Base-by-base conservation (phyloP, 2,797 vertebrate genomes). In the Silurus aristotelis region DNA sequence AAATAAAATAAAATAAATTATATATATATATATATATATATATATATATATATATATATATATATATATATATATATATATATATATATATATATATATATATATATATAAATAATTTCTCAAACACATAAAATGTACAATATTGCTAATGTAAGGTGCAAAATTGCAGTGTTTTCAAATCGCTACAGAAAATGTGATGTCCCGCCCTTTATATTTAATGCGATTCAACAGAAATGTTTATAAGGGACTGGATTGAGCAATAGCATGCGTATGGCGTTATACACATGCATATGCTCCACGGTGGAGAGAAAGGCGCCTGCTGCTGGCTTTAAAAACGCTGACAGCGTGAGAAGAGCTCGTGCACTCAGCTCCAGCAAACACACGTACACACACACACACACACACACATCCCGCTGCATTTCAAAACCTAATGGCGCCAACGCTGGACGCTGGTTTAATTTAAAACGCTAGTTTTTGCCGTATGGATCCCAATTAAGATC, bases 361-460 rank as follows among this genome's bases (percentile, higher is more conserved):
- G 89, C 84, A 87, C 83, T 48, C 67, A 75, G 58, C 83, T 48
- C 81, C 56, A 55, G 56, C 82, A 48, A 75, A 58, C 58, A 52
- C 48, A 52, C 48, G 48, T 52, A 52, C 48, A 68, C 67, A 3
- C 68, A 64, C 68, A 84, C 72, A 60, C 75, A 48, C 75, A 76
- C 66, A 83, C 63, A 64, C 67, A 67, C 52, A 71, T 84, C 64
- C 38, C 86, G 79, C 89, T 86, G 88, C 76, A 20, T 87, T 90
- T 90, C 84, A 80, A 89, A 90, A 88, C 68, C 76, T 60, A 60
- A 88, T 88, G 89, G 86, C 84, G 86, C 84, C 84, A 87, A 84
- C 25, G 46, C 27, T 81, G 19, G 58, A 52, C 48, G 31, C 60
- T 67, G 46, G 25, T 52, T 80, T 75, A 46, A n/a, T 46, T 43